Evolutionary conservation across 2,113 vertebrate species (phyloP), one percentile per base, ranked within the genome.

Genomic region (Phalacrocorax pelagicus): DNA sequence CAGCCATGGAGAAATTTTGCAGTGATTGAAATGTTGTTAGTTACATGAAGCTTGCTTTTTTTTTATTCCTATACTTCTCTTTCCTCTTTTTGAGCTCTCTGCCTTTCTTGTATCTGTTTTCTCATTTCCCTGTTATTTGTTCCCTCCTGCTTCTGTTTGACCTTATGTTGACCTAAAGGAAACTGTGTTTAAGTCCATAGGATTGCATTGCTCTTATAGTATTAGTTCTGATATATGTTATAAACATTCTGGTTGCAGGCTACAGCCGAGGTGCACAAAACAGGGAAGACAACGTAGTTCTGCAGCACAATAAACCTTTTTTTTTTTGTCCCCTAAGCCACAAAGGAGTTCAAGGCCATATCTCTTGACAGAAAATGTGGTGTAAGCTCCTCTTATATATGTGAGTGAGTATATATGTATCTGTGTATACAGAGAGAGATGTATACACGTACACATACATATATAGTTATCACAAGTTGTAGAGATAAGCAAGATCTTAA

Each of bases 91-190:
- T 49, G 46, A 83, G 36, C 24, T 81, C 27, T 81, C 22, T 78
- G 72, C 52, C 62, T 75, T 72, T 75, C 29, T 72, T 67, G 18
- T 75, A 22, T 61, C 65, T 95, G 32, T 89, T 94, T 94, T 86
- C 81, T 95, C 22, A 72, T 92, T 95, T 96, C 70, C 73, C 36
- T 94, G 49, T 80, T 91, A 85, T 67, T 71, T 91, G 57, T 91
- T 90, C 40, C 40, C 58, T 94, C 59, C 58, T 91, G 83, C 11
- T 13, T 90, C 70, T 14, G 4, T 83, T 77, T 95, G 88, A 55
- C 86, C 77, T 93, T 58, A 4, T 65, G 40, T 79, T 80, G 88
- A 92, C 88, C 92, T 87, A 63, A 66, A 84, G 90, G 81, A 79
- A 87, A 38, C 66, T 78, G 52, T 92, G 65, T 62, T 94, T 92